Percentiles rank a stretch among this genome's conserved stretches.
These are phyloP conservation scores for Ceyx melanurus DNA, from an alignment of 2,113 vertebrate genomes.

Conservation along the genomic window DNA sequence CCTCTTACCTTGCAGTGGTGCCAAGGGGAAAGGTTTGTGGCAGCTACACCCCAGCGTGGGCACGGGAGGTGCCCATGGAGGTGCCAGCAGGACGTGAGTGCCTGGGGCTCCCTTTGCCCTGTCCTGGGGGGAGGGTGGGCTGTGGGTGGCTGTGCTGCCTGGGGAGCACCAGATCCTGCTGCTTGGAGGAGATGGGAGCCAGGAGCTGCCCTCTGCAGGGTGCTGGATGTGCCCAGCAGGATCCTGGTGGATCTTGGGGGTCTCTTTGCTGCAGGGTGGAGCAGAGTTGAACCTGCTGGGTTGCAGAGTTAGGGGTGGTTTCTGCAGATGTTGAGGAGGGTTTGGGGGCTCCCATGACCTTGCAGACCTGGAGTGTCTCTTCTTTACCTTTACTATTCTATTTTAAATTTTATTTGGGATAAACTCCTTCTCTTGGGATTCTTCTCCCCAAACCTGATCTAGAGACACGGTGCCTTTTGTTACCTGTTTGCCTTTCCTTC, in stretches of 20 bases:
- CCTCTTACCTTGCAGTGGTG: background rate
- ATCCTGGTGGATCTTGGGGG: rapidly evolving
- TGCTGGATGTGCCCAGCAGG: background rate
- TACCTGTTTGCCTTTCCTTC: background rate
- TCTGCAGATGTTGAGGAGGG: background rate
- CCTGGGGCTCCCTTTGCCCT: rapidly evolving
- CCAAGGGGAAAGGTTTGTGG: background rate
- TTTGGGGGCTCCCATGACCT: background rate
- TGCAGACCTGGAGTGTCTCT: background rate
- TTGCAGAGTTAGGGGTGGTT: background rate
- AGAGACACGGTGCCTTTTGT: background rate
- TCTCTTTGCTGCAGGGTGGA: background rate
- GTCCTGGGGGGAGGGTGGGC: background rate
- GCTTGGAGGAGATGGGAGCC: background rate
- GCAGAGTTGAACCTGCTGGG: background rate
- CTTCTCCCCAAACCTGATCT: background rate
- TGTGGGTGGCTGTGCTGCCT: background rate
- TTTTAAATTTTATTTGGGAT: background rate
- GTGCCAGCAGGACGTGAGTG: background rate
- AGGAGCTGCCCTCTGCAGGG: rapidly evolving
- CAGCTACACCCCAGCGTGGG: background rate
- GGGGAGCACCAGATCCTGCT: background rate
- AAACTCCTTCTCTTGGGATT: background rate
- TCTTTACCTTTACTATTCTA: background rate
- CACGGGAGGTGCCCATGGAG: background rate